phyloP scores from a whole-genome alignment of 2,888 invertebrate species.

The Caprella mutica region DNA sequence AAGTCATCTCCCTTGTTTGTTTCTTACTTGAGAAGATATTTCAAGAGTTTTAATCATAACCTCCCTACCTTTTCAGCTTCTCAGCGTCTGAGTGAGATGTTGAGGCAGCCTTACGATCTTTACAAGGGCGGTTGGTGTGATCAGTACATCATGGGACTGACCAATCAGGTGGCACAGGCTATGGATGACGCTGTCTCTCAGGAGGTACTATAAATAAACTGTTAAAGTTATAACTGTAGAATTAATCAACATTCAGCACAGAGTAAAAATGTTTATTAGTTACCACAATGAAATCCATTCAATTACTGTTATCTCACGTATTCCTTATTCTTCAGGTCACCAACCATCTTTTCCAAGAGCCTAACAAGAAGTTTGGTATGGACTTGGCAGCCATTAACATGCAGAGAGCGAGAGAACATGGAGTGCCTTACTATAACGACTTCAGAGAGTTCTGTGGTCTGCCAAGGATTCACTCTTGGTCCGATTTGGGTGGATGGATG shows the following conservation, averaged over 20 bases:
- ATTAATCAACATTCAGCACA: not conserved
- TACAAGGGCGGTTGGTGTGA: slow-evolving; percentile 45
- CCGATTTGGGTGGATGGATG: slow-evolving; percentile 58
- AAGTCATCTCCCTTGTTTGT: too few species aligned
- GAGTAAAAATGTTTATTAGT: not conserved
- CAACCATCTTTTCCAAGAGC: slow-evolving; percentile 40
- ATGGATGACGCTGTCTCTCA: slow-evolving; percentile 35
- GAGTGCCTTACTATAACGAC: slow-evolving; percentile 62
- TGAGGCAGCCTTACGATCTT: slow-evolving; percentile 44
- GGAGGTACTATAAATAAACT: slow-evolving; percentile 22
- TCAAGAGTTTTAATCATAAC: too few species aligned
- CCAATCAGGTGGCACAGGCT: slow-evolving; percentile 41
- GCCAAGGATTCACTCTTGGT: slow-evolving; percentile 53
- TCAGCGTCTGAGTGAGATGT: slow-evolving; percentile 42
- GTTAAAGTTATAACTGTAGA: not conserved
- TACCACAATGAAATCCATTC: not conserved
- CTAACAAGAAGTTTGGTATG: slow-evolving; percentile 50
- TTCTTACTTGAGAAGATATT: too few species aligned
- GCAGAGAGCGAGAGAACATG: slow-evolving; percentile 76
- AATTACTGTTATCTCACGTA: not conserved
- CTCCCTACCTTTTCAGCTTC: slow-evolving; percentile 38
- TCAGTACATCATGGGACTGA: slow-evolving; percentile 43
- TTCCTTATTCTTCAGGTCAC: slow-evolving; percentile 35
- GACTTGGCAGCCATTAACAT: slow-evolving; percentile 80
- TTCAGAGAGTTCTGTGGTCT: slow-evolving; percentile 72